A percentile compares a stretch with the other conserved stretches of the same genome.
Evolutionary conservation across 2,888 invertebrate species (phyloP).

Genomic region (Microctonus hyperodae): DNA sequence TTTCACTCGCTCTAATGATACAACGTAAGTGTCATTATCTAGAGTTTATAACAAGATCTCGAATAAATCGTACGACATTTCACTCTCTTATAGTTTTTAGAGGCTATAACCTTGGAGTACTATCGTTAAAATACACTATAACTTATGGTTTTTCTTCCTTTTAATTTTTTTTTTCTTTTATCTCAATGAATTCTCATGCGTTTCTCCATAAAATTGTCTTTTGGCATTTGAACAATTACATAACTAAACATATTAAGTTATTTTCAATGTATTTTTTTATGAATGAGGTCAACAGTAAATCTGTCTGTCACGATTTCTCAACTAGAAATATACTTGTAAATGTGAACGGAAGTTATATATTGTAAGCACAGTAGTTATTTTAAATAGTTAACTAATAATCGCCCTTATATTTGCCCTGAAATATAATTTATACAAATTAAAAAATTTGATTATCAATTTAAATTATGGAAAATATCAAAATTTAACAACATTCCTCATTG

Average conservation of each 20-base stretch:
- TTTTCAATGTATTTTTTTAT: conserved; percentile 2
- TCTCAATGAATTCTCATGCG: neutral
- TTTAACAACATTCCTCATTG: too few species aligned
- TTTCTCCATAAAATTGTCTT: neutral
- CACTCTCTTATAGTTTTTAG: conserved; percentile 15
- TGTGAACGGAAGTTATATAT: conserved; percentile 1
- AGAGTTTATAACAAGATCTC: neutral
- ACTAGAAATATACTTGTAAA: neutral
- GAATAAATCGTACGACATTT: conserved; percentile 2
- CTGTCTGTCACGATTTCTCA: neutral
- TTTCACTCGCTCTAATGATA: conserved; percentile 1
- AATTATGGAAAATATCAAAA: neutral
- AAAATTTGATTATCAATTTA: neutral
- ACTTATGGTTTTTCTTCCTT: neutral
- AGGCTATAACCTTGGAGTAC: conserved; percentile 10
- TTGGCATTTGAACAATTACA: conserved; percentile 4
- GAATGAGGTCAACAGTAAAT: conserved; percentile 2
- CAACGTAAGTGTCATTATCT: neutral
- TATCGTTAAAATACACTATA: neutral
- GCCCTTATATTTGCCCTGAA: neutral
- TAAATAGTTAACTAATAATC: neutral
- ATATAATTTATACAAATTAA: neutral
- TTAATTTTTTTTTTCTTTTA: neutral
- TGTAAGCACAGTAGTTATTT: conserved; percentile 1
- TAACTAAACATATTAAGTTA: conserved; percentile 2